These are phyloP conservation scores for Steinernema scapterisci DNA, from an alignment of 2,888 invertebrate genomes.

Conservation along the genomic window DNA sequence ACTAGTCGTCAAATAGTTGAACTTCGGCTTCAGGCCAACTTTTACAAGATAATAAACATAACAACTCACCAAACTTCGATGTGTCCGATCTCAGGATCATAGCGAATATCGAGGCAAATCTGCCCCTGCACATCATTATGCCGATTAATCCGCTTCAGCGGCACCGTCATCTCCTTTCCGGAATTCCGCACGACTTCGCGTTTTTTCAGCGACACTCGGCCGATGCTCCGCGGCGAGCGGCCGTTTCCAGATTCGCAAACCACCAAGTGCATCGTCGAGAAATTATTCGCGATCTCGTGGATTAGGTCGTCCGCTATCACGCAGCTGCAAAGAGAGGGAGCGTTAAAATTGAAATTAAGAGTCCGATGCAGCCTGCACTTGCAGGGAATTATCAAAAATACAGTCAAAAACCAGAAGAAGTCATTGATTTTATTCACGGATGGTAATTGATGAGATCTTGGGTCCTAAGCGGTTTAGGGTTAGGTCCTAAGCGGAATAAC, in stretches of 20 bases:
- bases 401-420: too few relatives aligned
- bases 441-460: too few relatives aligned
- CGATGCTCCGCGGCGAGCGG: conserved; percentile 13
- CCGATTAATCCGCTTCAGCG: background rate
- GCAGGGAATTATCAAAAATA: too few relatives aligned
- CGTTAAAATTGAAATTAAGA: too few relatives aligned
- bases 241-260: conserved; percentile 13
- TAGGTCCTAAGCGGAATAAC: too few relatives aligned
- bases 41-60: too few relatives aligned
- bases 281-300: conserved; percentile 18
- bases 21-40: too few relatives aligned
- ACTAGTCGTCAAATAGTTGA: too few relatives aligned
- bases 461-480: too few relatives aligned
- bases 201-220: conserved; percentile 8
- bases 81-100: conserved; percentile 14
- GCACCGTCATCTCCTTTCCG: conserved; percentile 15
- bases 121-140: conserved; percentile 25
- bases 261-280: conserved; percentile 25
- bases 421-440: too few relatives aligned
- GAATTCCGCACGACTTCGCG: conserved; percentile 22
- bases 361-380: too few relatives aligned
- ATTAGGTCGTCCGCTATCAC: conserved; percentile 17
- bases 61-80: conserved; percentile 13
- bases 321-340: background rate
- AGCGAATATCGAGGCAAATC: conserved; percentile 18